Evolutionary conservation across 2,888 invertebrate genomes (phyloP), one percentile per base, ranked within the genome.

Genomic region (Coleophora flavipennella): DNA sequence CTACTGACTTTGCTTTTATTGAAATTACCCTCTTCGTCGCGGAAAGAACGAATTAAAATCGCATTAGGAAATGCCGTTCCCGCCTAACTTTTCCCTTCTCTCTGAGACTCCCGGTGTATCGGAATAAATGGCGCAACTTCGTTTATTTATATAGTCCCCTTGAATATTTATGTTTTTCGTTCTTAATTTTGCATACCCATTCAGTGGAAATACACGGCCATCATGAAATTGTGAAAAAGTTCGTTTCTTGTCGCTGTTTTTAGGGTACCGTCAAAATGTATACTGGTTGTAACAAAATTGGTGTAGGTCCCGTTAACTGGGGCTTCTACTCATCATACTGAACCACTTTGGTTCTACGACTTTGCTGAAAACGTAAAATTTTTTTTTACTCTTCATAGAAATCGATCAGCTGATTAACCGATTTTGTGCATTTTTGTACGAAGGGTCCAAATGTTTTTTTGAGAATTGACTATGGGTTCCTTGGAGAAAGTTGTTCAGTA

Each of bases 41-140:
- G 69, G 72, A 67, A 74, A 78, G 74, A 78, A 69, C 72, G 75
- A 83, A 83, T 83, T 83, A 84, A 83, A 83, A 80, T 80, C 80
- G 73, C 83, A 84, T 84, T 83, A 83, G 79, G 79, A 75, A 81
- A 81, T 83, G 75, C 79, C 72, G 77, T 74, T 72, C 61, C 72
- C 75, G 70, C 67, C 77, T 68, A 79, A 80, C 78, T 83, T 84
- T 78, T 71, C 77, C 78, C 77, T 76, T 69, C 73, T 72, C 68
- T 65, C 72, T 60, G 75, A 59, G 67, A 72, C 71, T 71, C 68
- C 67, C 72, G 70, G 72, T 81, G 80, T 83, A 83, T 84, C 78
- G 77, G 75, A 79, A 81, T 80, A 81, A 84, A 84, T 81, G 80
- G 75, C 66, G 73, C 67, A 71, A 81, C 78, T 79, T 77, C 67